Base-by-base conservation (phyloP, 2,797 vertebrate species). In the Malacoctenus gilli region DNA sequence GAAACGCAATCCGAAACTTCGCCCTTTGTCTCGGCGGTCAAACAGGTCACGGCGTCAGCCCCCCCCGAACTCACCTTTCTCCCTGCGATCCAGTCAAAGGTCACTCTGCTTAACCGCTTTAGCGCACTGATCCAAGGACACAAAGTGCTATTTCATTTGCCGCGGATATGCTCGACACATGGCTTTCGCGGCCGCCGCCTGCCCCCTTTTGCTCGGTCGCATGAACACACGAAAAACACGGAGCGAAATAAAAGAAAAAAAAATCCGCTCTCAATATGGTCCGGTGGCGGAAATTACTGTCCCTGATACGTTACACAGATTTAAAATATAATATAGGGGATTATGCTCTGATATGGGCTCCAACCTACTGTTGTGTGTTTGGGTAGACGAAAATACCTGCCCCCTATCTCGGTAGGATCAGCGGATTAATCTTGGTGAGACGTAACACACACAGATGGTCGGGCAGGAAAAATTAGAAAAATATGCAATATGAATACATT, bases 401-500 rank as follows among this genome's bases (percentile, higher is more conserved):
- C 93, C 93, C 91, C 87, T 87, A 90, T 91, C 88, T 85, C 90
- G 92, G 91, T 90, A 87, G 87, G 87, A 95, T 94, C 92, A 93
- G 84, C 85, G 86, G 93, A 95, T 96, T 96, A 94, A 95, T 95
- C 94, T 94, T 91, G 90, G 91, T 94, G 90, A 92, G 91, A 89
- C 83, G 92, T 92, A 92, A 92, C 91, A 90, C 89, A 89, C 92
- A 93, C 94, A 95, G 94, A 94, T 95, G 93, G 94, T 93, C 93
- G 89, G 92, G 94, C 92, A 93, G 91, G 88, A 94, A 93, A 94
- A 95, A 94, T 94, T 94, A 93, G 91, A 94, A 92, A 94, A 93
- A 93, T 93, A 93, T 92, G 92, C 93, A 93, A 93, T 93, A 94
- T 92, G 93, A 95, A 95, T 95, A 93, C 91, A 92, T 94, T 92